These are phyloP conservation scores for Halocynthia roretzi DNA, from an alignment of 23 tunicate genomes.

Conservation along the genomic window DNA sequence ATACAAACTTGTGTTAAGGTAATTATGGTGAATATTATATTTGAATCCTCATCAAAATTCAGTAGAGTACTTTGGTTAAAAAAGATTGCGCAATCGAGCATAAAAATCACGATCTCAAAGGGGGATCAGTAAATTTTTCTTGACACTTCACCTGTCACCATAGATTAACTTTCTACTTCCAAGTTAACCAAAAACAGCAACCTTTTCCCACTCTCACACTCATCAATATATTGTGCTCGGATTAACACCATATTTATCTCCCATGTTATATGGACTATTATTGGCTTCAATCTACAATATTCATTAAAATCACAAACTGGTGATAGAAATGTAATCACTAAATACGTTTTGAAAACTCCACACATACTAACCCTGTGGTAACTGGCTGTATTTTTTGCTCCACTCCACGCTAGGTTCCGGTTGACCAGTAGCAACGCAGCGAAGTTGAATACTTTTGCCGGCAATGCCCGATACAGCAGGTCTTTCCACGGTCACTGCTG, in stretches of 20 bases:
- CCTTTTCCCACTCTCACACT: neutral
- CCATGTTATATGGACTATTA: too few species aligned
- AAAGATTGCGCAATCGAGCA: neutral
- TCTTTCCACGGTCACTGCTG: constrained; percentile 27
- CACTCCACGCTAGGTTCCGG: constrained; percentile 51
- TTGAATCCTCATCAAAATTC: too few species aligned
- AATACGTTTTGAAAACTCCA: neutral
- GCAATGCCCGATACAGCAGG: constrained; percentile 19
- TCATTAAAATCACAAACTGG: too few species aligned
- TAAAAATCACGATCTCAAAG: neutral
- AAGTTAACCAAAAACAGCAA: neutral
- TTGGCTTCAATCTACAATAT: too few species aligned
- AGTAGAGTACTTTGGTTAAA: neutral
- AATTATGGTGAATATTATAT: too few species aligned
- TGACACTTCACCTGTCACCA: neutral
- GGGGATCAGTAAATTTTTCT: neutral
- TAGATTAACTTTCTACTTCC: neutral
- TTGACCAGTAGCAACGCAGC: constrained; percentile 49
- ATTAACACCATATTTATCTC: too few species aligned
- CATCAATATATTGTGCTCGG: neutral
- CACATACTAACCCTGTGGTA: constrained; percentile 42
- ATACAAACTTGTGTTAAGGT: neutral
- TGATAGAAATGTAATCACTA: too few species aligned
- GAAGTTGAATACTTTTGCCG: constrained; percentile 27
- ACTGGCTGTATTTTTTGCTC: constrained; percentile 34